These are phyloP conservation scores for Heteromurus nitidus DNA, from an alignment of 2,888 invertebrate genomes.

Conservation along the genomic window DNA sequence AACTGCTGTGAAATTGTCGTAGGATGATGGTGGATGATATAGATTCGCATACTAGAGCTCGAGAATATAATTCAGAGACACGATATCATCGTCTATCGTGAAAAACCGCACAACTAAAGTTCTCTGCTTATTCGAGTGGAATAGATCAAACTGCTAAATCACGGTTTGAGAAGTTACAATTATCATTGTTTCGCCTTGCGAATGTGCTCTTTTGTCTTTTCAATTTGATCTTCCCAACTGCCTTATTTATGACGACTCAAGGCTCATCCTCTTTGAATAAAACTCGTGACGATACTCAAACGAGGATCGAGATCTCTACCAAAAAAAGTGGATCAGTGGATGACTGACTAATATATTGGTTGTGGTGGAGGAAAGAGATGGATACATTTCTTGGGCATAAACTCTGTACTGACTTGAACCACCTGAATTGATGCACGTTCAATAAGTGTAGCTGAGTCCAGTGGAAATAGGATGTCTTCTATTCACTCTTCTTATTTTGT, in stretches of 20 bases:
- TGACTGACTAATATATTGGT: neutral
- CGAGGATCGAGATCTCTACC: neutral
- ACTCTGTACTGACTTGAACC: neutral
- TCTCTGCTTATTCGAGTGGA: neutral
- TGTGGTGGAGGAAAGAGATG: conserved; percentile 2
- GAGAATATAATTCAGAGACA: neutral
- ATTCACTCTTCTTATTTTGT: neutral
- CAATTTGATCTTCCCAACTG: conserved; percentile 2
- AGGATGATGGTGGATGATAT: neutral
- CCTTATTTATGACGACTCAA: conserved; percentile 18
- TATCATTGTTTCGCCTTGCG: conserved; percentile 5
- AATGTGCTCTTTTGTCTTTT: conserved; percentile 8
- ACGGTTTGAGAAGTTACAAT: conserved; percentile 19
- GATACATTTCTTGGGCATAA: neutral
- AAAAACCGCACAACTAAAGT: neutral
- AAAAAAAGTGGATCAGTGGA: neutral
- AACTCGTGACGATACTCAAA: neutral
- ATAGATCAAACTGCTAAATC: conserved; percentile 3
- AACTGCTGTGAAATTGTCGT: neutral
- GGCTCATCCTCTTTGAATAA: neutral
- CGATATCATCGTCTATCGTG: neutral
- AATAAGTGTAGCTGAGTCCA: neutral
- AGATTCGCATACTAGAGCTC: neutral
- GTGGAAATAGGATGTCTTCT: neutral
- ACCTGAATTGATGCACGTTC: conserved; percentile 9